Base-by-base conservation (phyloP, 2,113 vertebrate genomes). In the Pitta sordida region DNA sequence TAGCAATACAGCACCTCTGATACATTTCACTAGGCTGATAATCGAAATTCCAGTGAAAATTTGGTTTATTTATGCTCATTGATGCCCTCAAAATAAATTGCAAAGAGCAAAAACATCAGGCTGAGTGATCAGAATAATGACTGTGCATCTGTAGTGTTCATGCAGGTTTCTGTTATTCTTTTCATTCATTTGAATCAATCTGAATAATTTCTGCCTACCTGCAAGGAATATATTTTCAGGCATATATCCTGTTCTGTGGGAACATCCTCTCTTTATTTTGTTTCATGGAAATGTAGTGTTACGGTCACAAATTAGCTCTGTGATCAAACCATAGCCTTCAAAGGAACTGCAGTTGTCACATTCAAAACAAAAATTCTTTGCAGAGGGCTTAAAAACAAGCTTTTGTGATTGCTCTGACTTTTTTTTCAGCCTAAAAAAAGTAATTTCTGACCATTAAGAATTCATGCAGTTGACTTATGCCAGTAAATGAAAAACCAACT, bases 111-210 rank as follows among this genome's bases (percentile, higher is more conserved):
- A 96, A 85, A 37, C 52, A 63, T 71, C 59, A 81, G 68, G 41
- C 41, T 94, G 92, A 94, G 39, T 49, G 68, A 92, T 93, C 70
- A 89, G 91, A 96, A 92, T 93, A 93, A 87, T 69, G 51, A 65
- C n/a, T 94, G 41, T 46, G 18, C 27, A 55, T 75, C 32, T 76
- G 27, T 48, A 81, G 46, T 34, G 46, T 16, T 86, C 23, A 3
- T 39, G 73, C 48, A 86, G n/a, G 16, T 73, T 95, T 74, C 51
- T 91, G 65, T 37, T 79, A 56, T 58, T 78, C 39, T 86, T 87
- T 84, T 89, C 69, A 83, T 52, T 91, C 34, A 62, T 77, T 77
- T 92, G 74, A 86, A 80, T 48, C 52, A 80, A 91, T 48, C 70
- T 41, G 55, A 81, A 91, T 82, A 0, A 88, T 58, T 93, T 91